Evolutionary conservation across 2,113 vertebrate genomes (phyloP), one percentile per base, ranked within the genome.

Genomic region (Ranitomeya variabilis): DNA sequence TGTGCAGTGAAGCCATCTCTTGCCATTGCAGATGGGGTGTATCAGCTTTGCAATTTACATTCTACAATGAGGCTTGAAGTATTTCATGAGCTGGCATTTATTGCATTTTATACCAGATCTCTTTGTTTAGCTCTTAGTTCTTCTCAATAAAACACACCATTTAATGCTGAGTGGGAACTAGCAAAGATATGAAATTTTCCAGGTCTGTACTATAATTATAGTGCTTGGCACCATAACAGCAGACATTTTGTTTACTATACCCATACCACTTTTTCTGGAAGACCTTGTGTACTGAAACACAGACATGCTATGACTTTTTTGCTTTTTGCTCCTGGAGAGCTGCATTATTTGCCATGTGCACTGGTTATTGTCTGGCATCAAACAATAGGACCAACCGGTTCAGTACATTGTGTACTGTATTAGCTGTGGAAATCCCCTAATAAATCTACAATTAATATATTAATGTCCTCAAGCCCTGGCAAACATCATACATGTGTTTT

Each of bases 361-460:
- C 78, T 55, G 4, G 8, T 23, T 8, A 59, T 59, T 59, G 78
- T 60, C 55, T 26, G 1, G 7, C 14, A 7, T 80, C 78, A 59
- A 59, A 80, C 78, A 59, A 80, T 60, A 60, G 11, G 55, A 80
- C n/a, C 14, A 60, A 80, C 78, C 55, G 31, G 23, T 80, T 60
- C 54, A 26, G 78, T 15, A 80, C 15, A 15, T 10, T 59, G n/a
- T 80, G 55, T 18, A 57, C 55, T 80, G 55, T 31, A 80, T 31
- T 23, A 31, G 14, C 23, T 9, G 19, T 57, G n/a, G 78, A 59
- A 80, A 80, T 80, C 7, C 23, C 78, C 55, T n/a, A 80, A 80
- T 80, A 60, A 15, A 60, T 57, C 11, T 23, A 31, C 55, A 79
- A 79, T 79, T n/a, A 57, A 79, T 79, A 57, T 79, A 5, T 79